A percentile compares a stretch with the other conserved stretches of the same genome.
These are phyloP conservation scores for Gallinago solitaria DNA, from an alignment of 2,797 vertebrate genomes.

Conservation along the genomic window DNA sequence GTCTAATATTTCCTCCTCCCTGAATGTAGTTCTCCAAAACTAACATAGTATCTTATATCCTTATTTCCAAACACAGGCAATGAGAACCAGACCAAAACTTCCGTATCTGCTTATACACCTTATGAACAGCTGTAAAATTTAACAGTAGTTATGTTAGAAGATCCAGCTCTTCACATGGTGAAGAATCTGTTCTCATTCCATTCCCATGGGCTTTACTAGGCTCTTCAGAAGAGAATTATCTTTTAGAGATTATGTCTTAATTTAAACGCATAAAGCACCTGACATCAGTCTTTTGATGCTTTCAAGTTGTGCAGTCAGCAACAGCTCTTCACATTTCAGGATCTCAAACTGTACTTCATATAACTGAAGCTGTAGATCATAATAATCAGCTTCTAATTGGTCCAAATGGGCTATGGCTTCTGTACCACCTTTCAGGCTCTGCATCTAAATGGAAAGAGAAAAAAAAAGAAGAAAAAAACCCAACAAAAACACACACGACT, in stretches of 20 bases:
- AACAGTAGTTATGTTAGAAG: not conserved
- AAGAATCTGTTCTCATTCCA: not conserved
- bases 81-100: not conserved
- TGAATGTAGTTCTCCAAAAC: not conserved
- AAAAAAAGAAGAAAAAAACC: not conserved
- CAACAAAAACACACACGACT: not conserved
- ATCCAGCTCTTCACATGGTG: not conserved
- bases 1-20: not conserved
- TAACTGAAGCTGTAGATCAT: slow-evolving; percentile 93
- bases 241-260: not conserved
- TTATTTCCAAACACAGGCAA: not conserved
- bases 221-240: not conserved
- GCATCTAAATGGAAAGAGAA: slow-evolving; percentile 83
- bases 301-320: slow-evolving; percentile 93
- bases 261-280: slow-evolving; percentile 76
- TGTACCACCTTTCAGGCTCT: slow-evolving; percentile 88
- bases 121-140: not conserved
- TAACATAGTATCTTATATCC: not conserved
- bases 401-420: slow-evolving; percentile 92
- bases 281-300: slow-evolving; percentile 93
- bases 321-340: slow-evolving; percentile 92
- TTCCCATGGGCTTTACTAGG: not conserved
- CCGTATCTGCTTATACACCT: not conserved
- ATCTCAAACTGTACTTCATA: slow-evolving; percentile 97
- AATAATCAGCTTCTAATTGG: slow-evolving; percentile 94